Percentiles rank a stretch among this genome's conserved stretches.
Evolutionary conservation across 2,113 vertebrate genomes (phyloP).

Genomic region (Pyxicephalus adspersus): DNA sequence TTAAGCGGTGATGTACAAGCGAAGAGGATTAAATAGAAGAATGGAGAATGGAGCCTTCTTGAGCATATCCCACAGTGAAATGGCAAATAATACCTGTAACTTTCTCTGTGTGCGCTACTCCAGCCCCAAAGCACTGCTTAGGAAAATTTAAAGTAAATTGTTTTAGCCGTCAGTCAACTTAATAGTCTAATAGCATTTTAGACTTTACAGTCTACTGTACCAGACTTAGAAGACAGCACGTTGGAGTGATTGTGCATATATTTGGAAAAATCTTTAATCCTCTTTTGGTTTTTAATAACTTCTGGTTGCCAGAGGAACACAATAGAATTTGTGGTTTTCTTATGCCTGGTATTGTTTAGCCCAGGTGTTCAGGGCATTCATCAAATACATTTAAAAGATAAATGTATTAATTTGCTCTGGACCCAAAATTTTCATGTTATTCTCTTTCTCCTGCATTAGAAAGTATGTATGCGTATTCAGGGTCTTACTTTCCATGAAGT

Average conservation of each 20-base stretch:
- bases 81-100: constrained; percentile 21
- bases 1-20: not conserved
- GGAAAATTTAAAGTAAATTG: constrained; percentile 28
- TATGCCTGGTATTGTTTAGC: not conserved
- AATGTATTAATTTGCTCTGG: too few species aligned
- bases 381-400: not conserved
- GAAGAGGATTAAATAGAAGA: not conserved
- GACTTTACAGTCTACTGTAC: not conserved
- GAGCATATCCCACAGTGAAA: constrained; percentile 7
- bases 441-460: too few species aligned
- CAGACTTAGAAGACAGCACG: not conserved
- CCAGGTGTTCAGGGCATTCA: not conserved
- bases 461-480: too few species aligned
- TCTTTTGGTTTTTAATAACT: not conserved
- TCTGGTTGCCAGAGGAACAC: not conserved
- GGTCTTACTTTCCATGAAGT: too few species aligned
- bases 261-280: constrained; percentile 2
- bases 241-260: not conserved
- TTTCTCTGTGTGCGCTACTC: not conserved
- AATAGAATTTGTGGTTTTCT: not conserved
- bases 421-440: too few species aligned
- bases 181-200: not conserved
- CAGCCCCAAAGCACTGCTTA: not conserved
- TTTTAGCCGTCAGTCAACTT: constrained; percentile 29
- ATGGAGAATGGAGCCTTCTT: constrained; percentile 5